Conservation (phyloP, 2,797 vertebrate species). For the Coregonus suidteri region DNA sequence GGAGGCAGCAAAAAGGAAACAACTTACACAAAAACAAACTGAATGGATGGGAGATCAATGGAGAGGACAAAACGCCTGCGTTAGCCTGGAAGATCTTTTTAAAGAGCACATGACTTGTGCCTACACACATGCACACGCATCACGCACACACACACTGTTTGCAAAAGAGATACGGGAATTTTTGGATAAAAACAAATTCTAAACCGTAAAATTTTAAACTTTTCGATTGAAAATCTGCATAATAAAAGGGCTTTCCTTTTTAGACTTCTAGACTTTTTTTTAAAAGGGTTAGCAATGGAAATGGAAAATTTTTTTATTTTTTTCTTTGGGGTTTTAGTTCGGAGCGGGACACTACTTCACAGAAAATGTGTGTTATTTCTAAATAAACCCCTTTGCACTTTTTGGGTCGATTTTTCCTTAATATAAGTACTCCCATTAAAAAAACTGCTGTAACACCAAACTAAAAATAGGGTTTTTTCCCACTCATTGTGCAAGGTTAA, state of each 20-base stretch:
- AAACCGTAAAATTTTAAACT: slow-evolving; percentile 51
- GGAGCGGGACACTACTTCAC: slow-evolving; percentile 74
- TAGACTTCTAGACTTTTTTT: slow-evolving; percentile 73
- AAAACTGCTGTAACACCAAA: slow-evolving; percentile 60
- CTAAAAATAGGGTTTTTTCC: slow-evolving; percentile 73
- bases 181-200: slow-evolving; percentile 55
- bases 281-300: slow-evolving; percentile 76
- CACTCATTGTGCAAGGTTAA: slow-evolving; percentile 77
- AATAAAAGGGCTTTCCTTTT: slow-evolving; percentile 83
- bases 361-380: slow-evolving; percentile 78
- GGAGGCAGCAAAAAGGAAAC: slow-evolving; percentile 66
- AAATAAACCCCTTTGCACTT: slow-evolving; percentile 77
- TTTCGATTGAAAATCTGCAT: slow-evolving; percentile 71
- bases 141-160: slow-evolving; percentile 50
- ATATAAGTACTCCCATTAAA: slow-evolving; percentile 64
- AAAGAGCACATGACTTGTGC: slow-evolving; percentile 73
- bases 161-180: slow-evolving; percentile 68
- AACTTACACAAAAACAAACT: slow-evolving; percentile 72
- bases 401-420: too few relatives aligned
- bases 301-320: slow-evolving; percentile 77
- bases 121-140: slow-evolving; percentile 61
- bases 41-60: slow-evolving; percentile 62
- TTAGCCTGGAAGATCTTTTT: slow-evolving; percentile 71
- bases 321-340: slow-evolving; percentile 75
- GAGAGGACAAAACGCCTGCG: slow-evolving; percentile 62